These are phyloP conservation scores for Chlorodrepanis virens DNA, from an alignment of 2,113 vertebrate species.

Conservation along the genomic window DNA sequence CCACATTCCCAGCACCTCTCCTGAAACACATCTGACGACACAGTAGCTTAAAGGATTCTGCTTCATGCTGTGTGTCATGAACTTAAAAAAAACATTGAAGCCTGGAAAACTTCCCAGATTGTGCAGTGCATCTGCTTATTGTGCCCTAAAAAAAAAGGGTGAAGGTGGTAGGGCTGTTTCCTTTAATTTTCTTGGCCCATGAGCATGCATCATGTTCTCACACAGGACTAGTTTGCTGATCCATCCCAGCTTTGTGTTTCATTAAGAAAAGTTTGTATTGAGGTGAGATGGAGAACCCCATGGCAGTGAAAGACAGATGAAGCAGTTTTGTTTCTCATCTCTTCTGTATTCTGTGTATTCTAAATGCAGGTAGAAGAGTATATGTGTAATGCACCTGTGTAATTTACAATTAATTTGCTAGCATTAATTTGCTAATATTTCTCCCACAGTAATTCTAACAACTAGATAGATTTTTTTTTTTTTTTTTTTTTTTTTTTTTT, in stretches of 20 bases:
- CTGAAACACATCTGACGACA: background rate
- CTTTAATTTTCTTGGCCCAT: background rate
- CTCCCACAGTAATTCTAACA: background rate
- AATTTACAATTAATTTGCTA: background rate
- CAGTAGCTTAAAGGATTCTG: background rate
- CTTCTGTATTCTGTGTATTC: background rate
- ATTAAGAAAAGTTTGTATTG: background rate
- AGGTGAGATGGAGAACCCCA: background rate
- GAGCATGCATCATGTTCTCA: background rate
- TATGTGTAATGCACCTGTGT: background rate
- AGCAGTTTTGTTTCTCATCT: background rate
- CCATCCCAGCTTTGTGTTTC: background rate
- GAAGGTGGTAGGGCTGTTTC: background rate
- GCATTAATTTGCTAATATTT: background rate
- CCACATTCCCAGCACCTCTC: background rate
- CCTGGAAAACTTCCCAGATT: constrained; percentile 10
- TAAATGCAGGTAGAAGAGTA: background rate
- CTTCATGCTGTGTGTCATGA: background rate
- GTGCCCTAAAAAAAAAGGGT: background rate
- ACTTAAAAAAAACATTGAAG: background rate
- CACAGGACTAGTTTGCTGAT: background rate
- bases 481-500: background rate
- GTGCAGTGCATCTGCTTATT: background rate
- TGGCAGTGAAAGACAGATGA: background rate
- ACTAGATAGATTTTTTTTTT: background rate